Percentiles rank a stretch among this genome's conserved stretches.
Conservation (phyloP, 2,113 vertebrate species). For the Hassar affinis region DNA sequence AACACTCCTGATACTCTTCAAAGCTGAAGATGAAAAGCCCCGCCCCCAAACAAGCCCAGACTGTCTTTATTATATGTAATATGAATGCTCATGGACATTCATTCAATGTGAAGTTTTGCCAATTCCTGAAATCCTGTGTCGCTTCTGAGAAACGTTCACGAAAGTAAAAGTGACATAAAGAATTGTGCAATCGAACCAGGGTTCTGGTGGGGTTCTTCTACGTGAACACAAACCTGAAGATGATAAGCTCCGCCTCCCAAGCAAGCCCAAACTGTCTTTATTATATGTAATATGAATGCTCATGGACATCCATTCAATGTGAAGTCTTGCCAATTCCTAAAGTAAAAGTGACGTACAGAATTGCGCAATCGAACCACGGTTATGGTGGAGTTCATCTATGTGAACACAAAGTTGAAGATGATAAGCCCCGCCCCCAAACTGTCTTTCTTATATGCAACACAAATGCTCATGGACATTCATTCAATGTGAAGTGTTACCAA, state of each 20-base stretch:
- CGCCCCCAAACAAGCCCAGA: neutral
- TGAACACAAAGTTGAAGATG: neutral
- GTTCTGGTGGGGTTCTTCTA: neutral
- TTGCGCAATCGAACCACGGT: neutral
- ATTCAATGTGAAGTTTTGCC: no score
- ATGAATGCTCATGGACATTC: no score
- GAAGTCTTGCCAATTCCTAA: no score
- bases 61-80: no score
- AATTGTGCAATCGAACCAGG: neutral
- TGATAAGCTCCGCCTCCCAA: no score
- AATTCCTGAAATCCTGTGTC: neutral
- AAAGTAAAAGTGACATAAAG: neutral
- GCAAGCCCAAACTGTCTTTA: no score
- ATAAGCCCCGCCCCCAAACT: neutral
- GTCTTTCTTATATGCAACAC: neutral
- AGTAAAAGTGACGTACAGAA: neutral
- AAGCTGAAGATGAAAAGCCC: neutral
- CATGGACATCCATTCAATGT: no score
- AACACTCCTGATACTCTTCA: neutral
- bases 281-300: no score
- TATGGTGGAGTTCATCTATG: neutral
- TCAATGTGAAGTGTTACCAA: neutral
- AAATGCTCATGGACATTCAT: neutral
- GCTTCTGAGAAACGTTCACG: neutral
- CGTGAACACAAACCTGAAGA: no score